Evolutionary conservation across 1,140 invertebrate genomes (phyloP).

Genomic region (Polyergus mexicanus): DNA sequence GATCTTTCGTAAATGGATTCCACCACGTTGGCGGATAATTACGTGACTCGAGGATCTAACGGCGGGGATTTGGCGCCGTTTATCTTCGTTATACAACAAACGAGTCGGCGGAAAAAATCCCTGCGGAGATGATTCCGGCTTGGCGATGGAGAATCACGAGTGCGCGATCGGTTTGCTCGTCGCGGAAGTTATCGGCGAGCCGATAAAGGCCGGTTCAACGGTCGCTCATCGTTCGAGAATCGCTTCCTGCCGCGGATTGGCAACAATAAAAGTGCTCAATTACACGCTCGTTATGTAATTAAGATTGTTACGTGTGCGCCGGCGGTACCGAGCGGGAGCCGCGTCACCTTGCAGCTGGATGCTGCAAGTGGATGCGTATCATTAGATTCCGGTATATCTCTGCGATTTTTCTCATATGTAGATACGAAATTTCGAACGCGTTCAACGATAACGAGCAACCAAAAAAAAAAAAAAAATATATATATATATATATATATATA

Average conservation of each 20-base stretch:
- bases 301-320: conserved; percentile 54
- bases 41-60: conserved; percentile 8
- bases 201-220: conserved; percentile 62
- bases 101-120: conserved; percentile 2
- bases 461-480: too few species aligned
- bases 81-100: conserved; percentile 18
- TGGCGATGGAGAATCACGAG: conserved; percentile 41
- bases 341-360: conserved; percentile 38
- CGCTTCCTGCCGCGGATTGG: conserved; percentile 45
- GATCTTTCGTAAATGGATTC: neutral
- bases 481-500: too few species aligned
- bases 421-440: neutral
- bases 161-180: neutral
- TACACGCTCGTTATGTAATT: conserved; percentile 60
- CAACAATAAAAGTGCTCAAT: conserved; percentile 61
- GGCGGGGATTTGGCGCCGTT: neutral
- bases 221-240: conserved; percentile 66
- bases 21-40: conserved; percentile 23
- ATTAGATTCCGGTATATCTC: neutral
- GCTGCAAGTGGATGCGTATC: conserved; percentile 39
- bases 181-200: conserved; percentile 33
- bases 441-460: neutral
- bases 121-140: neutral
- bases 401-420: neutral
- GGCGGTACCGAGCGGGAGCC: conserved; percentile 5